Percentiles rank a stretch among this genome's conserved stretches.
Evolutionary conservation across 1,140 invertebrate species (phyloP).

Genomic region (Maconellicoccus hirsutus): DNA sequence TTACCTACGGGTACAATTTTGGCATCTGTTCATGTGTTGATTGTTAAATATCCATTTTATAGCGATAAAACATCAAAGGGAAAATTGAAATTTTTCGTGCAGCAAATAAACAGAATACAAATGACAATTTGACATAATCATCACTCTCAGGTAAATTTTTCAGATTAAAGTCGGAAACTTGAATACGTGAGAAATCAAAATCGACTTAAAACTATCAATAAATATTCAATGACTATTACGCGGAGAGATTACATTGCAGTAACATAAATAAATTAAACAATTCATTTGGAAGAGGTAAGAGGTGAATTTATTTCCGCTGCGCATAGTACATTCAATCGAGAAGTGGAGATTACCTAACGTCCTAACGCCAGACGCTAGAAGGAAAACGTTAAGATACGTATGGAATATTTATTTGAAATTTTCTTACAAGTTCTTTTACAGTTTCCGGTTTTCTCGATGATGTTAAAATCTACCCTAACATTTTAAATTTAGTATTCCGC

Average conservation of each 20-base stretch:
- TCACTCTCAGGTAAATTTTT: too few species aligned
- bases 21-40: too few species aligned
- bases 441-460: not conserved
- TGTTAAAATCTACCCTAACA: not conserved
- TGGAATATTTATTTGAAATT: not conserved
- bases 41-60: too few species aligned
- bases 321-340: not conserved
- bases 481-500: not conserved
- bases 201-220: too few species aligned
- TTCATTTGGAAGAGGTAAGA: not conserved
- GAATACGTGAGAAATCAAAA: too few species aligned
- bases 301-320: not conserved
- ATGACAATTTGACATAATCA: too few species aligned
- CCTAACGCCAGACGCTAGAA: not conserved
- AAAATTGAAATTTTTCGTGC: too few species aligned
- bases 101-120: too few species aligned
- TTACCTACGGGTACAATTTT: too few species aligned
- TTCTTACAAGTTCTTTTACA: not conserved
- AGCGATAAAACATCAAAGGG: too few species aligned
- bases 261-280: not conserved
- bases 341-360: not conserved
- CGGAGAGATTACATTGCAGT: not conserved
- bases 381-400: not conserved
- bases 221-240: not conserved
- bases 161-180: too few species aligned